phyloP scores from a whole-genome alignment of 2,888 invertebrate genomes.

The Dendrolimus pini region DNA sequence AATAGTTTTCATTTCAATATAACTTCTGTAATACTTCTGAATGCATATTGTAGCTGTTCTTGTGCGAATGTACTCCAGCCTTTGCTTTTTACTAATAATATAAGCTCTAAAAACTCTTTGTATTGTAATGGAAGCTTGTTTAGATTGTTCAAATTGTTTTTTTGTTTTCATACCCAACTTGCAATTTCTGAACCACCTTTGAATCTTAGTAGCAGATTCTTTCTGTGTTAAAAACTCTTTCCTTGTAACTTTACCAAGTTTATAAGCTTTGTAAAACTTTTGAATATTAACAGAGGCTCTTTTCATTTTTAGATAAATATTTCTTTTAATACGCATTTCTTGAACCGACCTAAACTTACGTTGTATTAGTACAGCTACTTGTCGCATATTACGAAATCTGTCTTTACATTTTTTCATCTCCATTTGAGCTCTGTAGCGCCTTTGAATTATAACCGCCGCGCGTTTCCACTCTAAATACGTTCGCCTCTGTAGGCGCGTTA shows the following conservation, averaged over 20 bases:
- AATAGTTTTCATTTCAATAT: constrained; percentile 38
- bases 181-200: constrained; percentile 58
- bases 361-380: constrained; percentile 52
- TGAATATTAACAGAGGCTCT: constrained; percentile 49
- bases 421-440: constrained; percentile 43
- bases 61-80: constrained; percentile 42
- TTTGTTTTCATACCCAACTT: constrained; percentile 31
- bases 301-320: constrained; percentile 33
- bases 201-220: constrained; percentile 50
- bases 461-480: constrained; percentile 23
- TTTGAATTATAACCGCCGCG: constrained; percentile 42
- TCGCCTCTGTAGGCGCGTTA: constrained; percentile 43
- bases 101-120: constrained; percentile 59
- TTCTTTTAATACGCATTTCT: constrained; percentile 40
- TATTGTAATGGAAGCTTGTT: constrained; percentile 51
- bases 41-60: constrained; percentile 46
- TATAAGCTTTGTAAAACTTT: constrained; percentile 45
- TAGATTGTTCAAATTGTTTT: constrained; percentile 33
- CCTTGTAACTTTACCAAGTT: constrained; percentile 34
- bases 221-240: constrained; percentile 38
- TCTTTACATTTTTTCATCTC: constrained; percentile 33
- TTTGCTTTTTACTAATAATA: constrained; percentile 38
- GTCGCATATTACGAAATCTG: constrained; percentile 32
- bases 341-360: constrained; percentile 47
- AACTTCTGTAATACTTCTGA: constrained; percentile 47